A percentile compares a stretch with the other conserved stretches of the same genome.
Conservation (phyloP, 1,140 invertebrate species). For the Antheraea mylitta region DNA sequence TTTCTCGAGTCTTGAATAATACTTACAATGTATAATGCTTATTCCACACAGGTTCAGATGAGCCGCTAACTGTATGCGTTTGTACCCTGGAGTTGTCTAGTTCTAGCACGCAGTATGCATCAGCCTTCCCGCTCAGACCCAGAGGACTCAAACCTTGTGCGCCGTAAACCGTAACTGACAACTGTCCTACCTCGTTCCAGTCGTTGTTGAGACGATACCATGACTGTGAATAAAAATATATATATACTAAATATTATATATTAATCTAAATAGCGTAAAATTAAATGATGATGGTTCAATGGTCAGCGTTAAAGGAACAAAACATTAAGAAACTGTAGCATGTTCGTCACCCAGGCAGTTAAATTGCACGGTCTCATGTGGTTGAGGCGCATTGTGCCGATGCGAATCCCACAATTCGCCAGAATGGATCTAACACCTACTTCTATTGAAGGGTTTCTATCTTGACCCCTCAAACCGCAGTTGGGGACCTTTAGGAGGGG, state of each 20-base stretch:
- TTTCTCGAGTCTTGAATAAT: not conserved
- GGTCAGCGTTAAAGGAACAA: too few relatives aligned
- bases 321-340: too few relatives aligned
- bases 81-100: constrained; percentile 66
- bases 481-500: too few relatives aligned
- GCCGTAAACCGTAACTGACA: constrained; percentile 58
- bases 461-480: too few relatives aligned
- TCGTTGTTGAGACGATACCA: constrained; percentile 59
- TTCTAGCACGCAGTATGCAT: constrained; percentile 61
- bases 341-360: too few relatives aligned
- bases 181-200: constrained; percentile 58
- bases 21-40: constrained; percentile 69
- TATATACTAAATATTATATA: not conserved
- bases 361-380: too few relatives aligned
- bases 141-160: constrained; percentile 50
- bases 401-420: too few relatives aligned
- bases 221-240: constrained; percentile 33
- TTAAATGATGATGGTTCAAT: too few relatives aligned
- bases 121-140: constrained; percentile 54
- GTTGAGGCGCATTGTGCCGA: too few relatives aligned
- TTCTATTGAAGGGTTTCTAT: too few relatives aligned
- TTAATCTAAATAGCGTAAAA: not conserved
- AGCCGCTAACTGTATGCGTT: constrained; percentile 50
- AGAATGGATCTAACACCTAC: too few relatives aligned
- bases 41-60: constrained; percentile 60